Base-by-base conservation (phyloP, 53 echinoderm and acorn worm species). In the Echinarachnius parma region DNA sequence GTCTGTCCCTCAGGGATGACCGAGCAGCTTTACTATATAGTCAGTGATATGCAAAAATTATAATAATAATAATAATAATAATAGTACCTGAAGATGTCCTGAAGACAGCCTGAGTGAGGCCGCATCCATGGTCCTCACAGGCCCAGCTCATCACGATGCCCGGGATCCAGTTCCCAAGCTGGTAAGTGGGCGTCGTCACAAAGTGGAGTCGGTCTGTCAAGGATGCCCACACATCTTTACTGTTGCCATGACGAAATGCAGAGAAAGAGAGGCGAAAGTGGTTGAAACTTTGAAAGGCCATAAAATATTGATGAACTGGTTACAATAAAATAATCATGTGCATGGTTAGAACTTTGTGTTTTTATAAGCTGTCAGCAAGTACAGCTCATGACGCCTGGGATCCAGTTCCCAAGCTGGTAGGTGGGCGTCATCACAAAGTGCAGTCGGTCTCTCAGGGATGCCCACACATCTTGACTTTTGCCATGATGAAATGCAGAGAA, bases 111-210 rank as follows among this genome's bases (percentile, higher is more conserved):
- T 89, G 93, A 24, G 79, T 20, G 10, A 89, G 55, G 3, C 93
- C 93, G 83, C 93, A 93, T 21, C 93, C 93, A 83, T 93, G 93
- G 56, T 70, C 93, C 23, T 85, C 67, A 61, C 93, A 93, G 14
- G 77, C 89, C 70, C 82, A 89, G 49, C 79, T 62, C 68, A 75
- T 82, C 28, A 89, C 56, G 4, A 89, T 2, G 20, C 48, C 68
- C n/a, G n/a, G 66, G 25, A 92, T 76, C 85, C 89, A 89, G 45
- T 89, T 92, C 14, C 92, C 92, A 16, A 92, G 85, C 53, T 92
- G 60, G 78, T 84, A 85, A 4, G 81, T 61, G 31, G 92, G 78
- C 15, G 79, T 67, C 10, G 76, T 79, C 14, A 77, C 89, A 81
- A 89, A 92, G 50, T 87, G 87, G 39, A 88, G 50, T 26, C 80